A percentile compares a stretch with the other conserved stretches of the same genome.
Evolutionary conservation across 2,888 invertebrate genomes (phyloP).

Genomic region (Pilophorus perplexus): DNA sequence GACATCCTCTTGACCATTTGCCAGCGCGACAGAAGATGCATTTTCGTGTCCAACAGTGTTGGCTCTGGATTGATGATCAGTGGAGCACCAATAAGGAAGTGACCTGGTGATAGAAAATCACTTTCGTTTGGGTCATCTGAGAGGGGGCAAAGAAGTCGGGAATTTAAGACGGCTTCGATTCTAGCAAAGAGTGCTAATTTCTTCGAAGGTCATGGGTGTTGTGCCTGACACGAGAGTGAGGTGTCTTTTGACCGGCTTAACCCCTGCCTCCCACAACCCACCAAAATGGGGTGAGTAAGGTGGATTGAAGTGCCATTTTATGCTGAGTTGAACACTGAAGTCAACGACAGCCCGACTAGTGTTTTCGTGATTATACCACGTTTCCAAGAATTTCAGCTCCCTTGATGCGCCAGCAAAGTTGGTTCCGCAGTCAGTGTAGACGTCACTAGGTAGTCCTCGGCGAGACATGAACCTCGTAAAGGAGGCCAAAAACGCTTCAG

Average conservation of each 20-base stretch:
- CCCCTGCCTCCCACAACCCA: constrained; percentile 50
- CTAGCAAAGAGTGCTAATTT: constrained; percentile 49
- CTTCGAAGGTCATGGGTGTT: constrained; percentile 48
- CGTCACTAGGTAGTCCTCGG: too few species aligned
- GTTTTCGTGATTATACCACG: too few species aligned
- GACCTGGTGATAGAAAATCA: constrained; percentile 50
- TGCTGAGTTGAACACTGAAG: too few species aligned
- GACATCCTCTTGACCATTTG: background rate
- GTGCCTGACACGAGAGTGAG: constrained; percentile 46
- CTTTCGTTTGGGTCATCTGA: constrained; percentile 47
- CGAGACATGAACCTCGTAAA: too few species aligned
- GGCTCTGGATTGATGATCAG: constrained; percentile 47
- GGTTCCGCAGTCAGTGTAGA: too few species aligned
- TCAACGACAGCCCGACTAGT: too few species aligned
- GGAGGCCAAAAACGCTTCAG: too few species aligned
- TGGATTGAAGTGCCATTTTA: constrained; percentile 41
- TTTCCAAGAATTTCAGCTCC: too few species aligned
- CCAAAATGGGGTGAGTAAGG: constrained; percentile 49
- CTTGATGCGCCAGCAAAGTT: too few species aligned
- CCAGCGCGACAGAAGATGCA: too few species aligned
- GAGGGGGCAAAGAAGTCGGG: constrained; percentile 48
- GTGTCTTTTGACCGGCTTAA: constrained; percentile 50
- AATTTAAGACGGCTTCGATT: constrained; percentile 50
- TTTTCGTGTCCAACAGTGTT: too few species aligned
- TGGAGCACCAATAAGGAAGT: constrained; percentile 50